Conservation (phyloP, 2,797 vertebrate species). For the Enoplosus armatus region DNA sequence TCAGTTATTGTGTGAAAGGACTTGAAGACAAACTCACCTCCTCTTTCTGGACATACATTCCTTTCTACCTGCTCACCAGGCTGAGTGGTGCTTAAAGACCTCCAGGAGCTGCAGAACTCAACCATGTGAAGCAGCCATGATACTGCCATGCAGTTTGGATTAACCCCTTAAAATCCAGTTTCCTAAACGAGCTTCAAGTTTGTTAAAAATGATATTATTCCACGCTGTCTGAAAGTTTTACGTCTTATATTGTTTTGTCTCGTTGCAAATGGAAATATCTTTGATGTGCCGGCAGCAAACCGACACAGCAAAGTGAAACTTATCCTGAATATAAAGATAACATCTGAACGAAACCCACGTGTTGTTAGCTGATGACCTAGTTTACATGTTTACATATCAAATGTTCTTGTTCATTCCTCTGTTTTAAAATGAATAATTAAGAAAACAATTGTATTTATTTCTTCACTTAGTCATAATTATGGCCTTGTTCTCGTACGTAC, state of each 20-base stretch:
- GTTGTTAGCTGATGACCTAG: not conserved
- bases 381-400: too few relatives aligned
- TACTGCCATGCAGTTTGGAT: not conserved
- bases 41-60: not conserved
- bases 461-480: too few relatives aligned
- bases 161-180: not conserved
- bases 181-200: not conserved
- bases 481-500: too few relatives aligned
- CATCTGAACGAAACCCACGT: not conserved
- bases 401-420: too few relatives aligned
- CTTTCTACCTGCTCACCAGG: not conserved
- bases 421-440: too few relatives aligned
- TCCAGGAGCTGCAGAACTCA: not conserved
- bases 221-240: not conserved
- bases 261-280: too few relatives aligned
- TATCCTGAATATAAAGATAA: not conserved
- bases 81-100: not conserved
- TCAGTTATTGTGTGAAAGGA: not conserved
- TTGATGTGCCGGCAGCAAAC: too few relatives aligned
- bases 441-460: too few relatives aligned
- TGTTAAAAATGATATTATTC: not conserved
- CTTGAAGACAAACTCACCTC: not conserved
- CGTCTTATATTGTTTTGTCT: not conserved
- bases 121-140: not conserved
- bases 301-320: not conserved